A percentile compares a stretch with the other conserved stretches of the same genome.
Conservation (phyloP, 2,888 invertebrate species). For the Tetramorium bicarinatum region DNA sequence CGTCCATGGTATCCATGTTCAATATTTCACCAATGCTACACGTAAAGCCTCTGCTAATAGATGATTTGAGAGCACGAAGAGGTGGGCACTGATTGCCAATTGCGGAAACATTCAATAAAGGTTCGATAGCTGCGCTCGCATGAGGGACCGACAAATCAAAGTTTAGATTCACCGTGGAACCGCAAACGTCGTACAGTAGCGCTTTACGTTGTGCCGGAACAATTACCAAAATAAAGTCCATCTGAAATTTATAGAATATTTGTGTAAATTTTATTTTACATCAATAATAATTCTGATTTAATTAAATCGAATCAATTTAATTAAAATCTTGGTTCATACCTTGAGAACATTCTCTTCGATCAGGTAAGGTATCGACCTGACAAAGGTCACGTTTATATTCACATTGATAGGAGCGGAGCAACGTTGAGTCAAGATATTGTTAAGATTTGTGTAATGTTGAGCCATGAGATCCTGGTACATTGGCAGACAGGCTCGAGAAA, state of each 20-base stretch:
- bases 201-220: slow-evolving; percentile 96
- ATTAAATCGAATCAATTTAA: background rate
- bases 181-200: slow-evolving; percentile 97
- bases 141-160: slow-evolving; percentile 98
- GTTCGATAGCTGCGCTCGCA: slow-evolving; percentile 96
- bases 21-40: slow-evolving; percentile 97
- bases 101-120: slow-evolving; percentile 94
- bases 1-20: slow-evolving; percentile 96
- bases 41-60: slow-evolving; percentile 95
- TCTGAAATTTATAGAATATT: slow-evolving; percentile 82
- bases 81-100: slow-evolving; percentile 98
- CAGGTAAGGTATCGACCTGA: slow-evolving; percentile 93
- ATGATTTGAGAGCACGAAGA: slow-evolving; percentile 94
- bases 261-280: background rate
- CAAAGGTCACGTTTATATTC: slow-evolving; percentile 96
- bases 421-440: slow-evolving; percentile 94
- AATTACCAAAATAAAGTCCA: slow-evolving; percentile 96
- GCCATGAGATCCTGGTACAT: slow-evolving; percentile 94
- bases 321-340: slow-evolving; percentile 76
- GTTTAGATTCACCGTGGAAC: slow-evolving; percentile 96
- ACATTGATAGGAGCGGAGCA: slow-evolving; percentile 96
- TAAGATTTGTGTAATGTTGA: slow-evolving; percentile 93
- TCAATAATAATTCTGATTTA: background rate
- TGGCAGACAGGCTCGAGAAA: slow-evolving; percentile 93
- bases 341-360: slow-evolving; percentile 95